phyloP scores from a whole-genome alignment of 2,797 vertebrate genomes.

The Gambusia yucatana region DNA sequence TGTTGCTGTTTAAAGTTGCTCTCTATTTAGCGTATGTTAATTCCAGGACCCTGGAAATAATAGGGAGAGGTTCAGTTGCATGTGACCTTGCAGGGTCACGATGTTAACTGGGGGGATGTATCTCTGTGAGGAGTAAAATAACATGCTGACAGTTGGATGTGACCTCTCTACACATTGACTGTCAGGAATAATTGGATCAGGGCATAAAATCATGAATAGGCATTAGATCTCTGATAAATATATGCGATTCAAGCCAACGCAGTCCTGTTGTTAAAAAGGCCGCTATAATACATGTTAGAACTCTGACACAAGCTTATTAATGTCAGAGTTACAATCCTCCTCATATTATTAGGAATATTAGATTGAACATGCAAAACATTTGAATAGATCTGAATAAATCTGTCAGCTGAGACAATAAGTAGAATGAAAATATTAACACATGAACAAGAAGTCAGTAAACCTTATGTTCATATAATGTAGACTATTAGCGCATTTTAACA shows the following conservation, averaged over 20 bases:
- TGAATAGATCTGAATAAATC: neutral
- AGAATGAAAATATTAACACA: neutral
- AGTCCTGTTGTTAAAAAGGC: neutral
- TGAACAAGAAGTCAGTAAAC: neutral
- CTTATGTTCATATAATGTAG: neutral
- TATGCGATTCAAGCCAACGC: neutral
- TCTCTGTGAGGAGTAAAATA: conserved; percentile 39
- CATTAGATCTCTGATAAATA: conserved; percentile 1
- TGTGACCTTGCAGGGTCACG: conserved; percentile 53
- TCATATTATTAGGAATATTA: neutral
- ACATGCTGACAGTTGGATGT: conserved; percentile 25
- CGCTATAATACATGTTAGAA: neutral
- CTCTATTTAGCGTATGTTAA: conserved; percentile 44
- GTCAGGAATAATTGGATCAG: conserved; percentile 30
- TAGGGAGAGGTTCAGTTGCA: conserved; percentile 26
- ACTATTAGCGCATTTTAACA: neutral
- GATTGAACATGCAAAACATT: neutral
- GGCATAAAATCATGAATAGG: conserved; percentile 36
- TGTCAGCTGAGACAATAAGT: neutral
- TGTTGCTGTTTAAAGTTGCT: neutral
- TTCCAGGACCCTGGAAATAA: conserved; percentile 57
- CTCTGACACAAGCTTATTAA: neutral
- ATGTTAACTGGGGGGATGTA: conserved; percentile 38
- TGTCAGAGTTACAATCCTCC: too few species aligned
- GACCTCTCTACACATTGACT: conserved; percentile 4